Percentiles rank a stretch among this genome's conserved stretches.
These are phyloP conservation scores for Hoplias malabaricus DNA, from an alignment of 2,113 vertebrate species.

Conservation along the genomic window DNA sequence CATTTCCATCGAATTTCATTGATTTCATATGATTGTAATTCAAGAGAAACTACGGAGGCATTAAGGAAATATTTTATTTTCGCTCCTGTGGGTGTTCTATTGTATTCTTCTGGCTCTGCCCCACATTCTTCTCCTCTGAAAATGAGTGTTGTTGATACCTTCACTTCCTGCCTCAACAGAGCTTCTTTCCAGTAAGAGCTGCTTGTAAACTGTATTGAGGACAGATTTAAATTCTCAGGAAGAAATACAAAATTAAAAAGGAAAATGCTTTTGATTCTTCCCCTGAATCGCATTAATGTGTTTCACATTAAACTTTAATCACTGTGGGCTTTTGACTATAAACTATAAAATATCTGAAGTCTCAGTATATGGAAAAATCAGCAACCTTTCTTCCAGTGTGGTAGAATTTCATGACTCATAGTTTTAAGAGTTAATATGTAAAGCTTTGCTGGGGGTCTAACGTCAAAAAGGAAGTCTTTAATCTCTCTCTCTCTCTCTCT, in stretches of 20 bases:
- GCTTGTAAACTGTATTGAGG: not conserved
- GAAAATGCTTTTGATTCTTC: not conserved
- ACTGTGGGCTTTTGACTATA: too few relatives aligned
- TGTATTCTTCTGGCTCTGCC: slow-evolving; percentile 1
- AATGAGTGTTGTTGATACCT: slow-evolving; percentile 4
- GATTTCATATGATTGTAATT: too few relatives aligned
- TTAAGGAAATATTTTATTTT: too few relatives aligned
- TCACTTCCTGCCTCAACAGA: slow-evolving; percentile 23
- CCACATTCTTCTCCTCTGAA: not conserved
- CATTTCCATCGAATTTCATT: too few relatives aligned
- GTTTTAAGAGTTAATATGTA: slow-evolving; percentile 18
- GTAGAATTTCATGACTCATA: slow-evolving; percentile 16
- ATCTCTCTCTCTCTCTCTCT: not conserved
- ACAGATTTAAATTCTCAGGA: not conserved
- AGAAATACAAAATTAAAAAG: not conserved
- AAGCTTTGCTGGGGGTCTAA: slow-evolving; percentile 4
- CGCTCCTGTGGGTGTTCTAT: too few relatives aligned
- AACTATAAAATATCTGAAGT: slow-evolving; percentile 9
- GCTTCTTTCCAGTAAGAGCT: slow-evolving; percentile 21
- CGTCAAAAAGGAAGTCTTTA: slow-evolving; percentile 8
- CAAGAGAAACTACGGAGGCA: too few relatives aligned
- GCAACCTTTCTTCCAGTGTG: slow-evolving; percentile 19
- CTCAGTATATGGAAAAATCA: slow-evolving; percentile 17
- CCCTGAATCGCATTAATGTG: not conserved
- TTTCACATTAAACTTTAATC: too few relatives aligned